Base-by-base conservation (phyloP, 2,797 vertebrate species). In the Brachyalestes nurse region DNA sequence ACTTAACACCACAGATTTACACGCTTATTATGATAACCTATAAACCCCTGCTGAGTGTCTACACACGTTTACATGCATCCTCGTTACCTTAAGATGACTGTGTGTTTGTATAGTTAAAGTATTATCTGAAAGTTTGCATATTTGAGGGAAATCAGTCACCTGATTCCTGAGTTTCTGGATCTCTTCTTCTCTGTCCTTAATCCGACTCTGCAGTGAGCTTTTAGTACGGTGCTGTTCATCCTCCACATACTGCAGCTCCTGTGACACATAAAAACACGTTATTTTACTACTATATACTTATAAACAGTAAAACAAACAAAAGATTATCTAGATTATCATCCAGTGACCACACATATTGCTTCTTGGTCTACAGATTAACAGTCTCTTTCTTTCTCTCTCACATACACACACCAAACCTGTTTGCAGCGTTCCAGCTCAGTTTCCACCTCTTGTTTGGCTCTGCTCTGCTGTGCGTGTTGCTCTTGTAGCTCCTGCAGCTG, bases 151-250 rank as follows among this genome's bases (percentile, higher is more conserved):
- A 34, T 34, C 34, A 34, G 8, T 40, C 84, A 97, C 98, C 96
- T 99, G 98, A 90, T 99, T 99, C 91, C 97, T 95, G 88, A 99
- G 97, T 91, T 99, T 99, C 83, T 99, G 97, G 86, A 99, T 99
- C 91, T 99, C 98, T 73, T 99, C 98, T 83, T 99, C 98, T 87
- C 98, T 85, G 92, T 99, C 97, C 90, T 96, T 96, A 87, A 99
- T 94, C 84, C 97, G 95, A 90, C 94, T 96, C 89, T 99, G 98
- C 85, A 99, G 91, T 23, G 94, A 94, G 73, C 88, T 94, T 91
- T 98, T 98, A 38, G 95, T 94, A 80, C 95, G 94, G 86, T 97
- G 96, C 0, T 97, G 86, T 86, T 99, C 97, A 61, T 99, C 98
- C 85, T 99, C 96, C 0, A 94, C 82, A 61, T 99, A 99, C 85